A percentile compares a stretch with the other conserved stretches of the same genome.
phyloP scores from a whole-genome alignment of 2,797 vertebrate species.

The Micromesistius poutassou region DNA sequence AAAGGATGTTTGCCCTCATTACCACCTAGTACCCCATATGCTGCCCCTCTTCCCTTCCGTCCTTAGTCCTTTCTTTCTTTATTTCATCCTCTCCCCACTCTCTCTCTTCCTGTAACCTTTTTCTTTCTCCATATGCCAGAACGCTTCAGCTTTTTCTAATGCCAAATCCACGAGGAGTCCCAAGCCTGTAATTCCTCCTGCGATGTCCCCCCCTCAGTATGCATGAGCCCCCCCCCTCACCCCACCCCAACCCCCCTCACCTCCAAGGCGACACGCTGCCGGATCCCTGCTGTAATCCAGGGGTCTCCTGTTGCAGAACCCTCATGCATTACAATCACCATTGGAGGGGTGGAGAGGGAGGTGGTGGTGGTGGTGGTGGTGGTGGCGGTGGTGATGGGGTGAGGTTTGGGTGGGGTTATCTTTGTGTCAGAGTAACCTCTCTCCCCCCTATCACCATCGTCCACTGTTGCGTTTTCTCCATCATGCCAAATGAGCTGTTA shows the following conservation, averaged over 20 bases:
- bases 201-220: constrained; percentile 52
- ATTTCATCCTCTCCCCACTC: background rate
- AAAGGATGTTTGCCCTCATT: constrained; percentile 18
- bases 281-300: constrained; percentile 56
- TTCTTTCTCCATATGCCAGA: constrained; percentile 19
- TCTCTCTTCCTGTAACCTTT: constrained; percentile 14
- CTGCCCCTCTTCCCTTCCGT: background rate
- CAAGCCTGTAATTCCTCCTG: constrained; percentile 54
- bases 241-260: constrained; percentile 38
- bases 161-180: constrained; percentile 42
- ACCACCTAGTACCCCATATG: background rate
- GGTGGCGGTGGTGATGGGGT: constrained; percentile 31
- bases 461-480: constrained; percentile 6
- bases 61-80: background rate
- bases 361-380: constrained; percentile 47
- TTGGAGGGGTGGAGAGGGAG: constrained; percentile 35
- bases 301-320: constrained; percentile 10
- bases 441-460: constrained; percentile 11
- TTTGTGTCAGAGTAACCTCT: constrained; percentile 28
- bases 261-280: constrained; percentile 37
- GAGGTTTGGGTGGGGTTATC: constrained; percentile 12
- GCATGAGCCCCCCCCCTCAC: constrained; percentile 59
- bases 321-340: constrained; percentile 46
- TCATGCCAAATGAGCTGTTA: constrained; percentile 42
- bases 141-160: constrained; percentile 33